A percentile compares a stretch with the other conserved stretches of the same genome.
Conservation (phyloP, 2,797 vertebrate species). For the Clarias fuscus region DNA sequence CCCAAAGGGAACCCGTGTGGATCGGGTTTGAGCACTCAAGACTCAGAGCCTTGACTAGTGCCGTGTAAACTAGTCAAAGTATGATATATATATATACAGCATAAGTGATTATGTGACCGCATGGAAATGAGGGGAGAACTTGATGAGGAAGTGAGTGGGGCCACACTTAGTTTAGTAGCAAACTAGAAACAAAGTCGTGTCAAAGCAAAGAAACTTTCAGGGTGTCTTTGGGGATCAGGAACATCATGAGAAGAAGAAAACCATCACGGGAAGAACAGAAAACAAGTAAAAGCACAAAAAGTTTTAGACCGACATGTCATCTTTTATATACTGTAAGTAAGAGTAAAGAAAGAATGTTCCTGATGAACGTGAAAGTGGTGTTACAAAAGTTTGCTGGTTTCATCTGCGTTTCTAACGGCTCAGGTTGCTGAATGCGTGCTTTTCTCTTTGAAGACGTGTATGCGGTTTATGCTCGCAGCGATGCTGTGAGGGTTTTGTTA, state of each 20-base stretch:
- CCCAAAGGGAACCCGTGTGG: not conserved
- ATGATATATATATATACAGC: not conserved
- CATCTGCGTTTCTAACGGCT: conserved; percentile 2
- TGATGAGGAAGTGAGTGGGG: conserved; percentile 2
- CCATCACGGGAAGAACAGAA: not conserved
- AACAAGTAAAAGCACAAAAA: not conserved
- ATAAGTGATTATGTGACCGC: not conserved
- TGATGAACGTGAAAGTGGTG: not conserved
- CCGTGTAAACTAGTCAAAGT: not conserved
- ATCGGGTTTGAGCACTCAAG: not conserved
- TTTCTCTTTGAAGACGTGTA: conserved; percentile 1
- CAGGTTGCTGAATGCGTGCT: not conserved
- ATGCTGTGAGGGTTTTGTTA: not conserved
- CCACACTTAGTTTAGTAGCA: not conserved
- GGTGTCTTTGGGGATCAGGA: not conserved
- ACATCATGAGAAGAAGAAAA: not conserved
- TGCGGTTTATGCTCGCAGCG: not conserved
- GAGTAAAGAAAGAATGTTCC: not conserved
- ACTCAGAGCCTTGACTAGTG: not conserved
- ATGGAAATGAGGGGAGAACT: not conserved
- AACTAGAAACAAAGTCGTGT: not conserved
- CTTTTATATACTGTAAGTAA: not conserved
- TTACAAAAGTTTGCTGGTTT: not conserved
- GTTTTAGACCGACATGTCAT: not conserved
- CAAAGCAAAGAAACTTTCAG: not conserved